Conservation (phyloP, 2,797 vertebrate genomes). For the Graptemys geographica region DNA sequence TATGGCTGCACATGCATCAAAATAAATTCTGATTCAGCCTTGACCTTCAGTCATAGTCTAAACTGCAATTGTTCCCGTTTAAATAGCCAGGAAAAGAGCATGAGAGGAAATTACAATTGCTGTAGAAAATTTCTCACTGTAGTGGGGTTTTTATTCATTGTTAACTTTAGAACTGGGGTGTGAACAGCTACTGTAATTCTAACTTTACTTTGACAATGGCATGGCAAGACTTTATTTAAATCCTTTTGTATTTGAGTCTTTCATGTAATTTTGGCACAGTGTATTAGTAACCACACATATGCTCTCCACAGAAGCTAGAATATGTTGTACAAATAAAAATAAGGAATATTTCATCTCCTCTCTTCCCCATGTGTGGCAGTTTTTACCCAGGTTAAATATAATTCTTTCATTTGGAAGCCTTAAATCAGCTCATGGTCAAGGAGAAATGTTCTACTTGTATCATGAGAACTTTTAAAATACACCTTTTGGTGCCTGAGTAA, state of each 20-base stretch:
- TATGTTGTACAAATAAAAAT: constrained; percentile 14
- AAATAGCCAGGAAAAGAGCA: constrained; percentile 37
- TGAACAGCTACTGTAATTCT: constrained; percentile 35
- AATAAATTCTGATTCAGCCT: constrained; percentile 60
- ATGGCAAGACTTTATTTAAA: constrained; percentile 13
- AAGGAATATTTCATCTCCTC: neutral
- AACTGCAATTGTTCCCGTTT: constrained; percentile 20
- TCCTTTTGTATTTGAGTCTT: neutral
- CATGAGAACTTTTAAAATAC: neutral
- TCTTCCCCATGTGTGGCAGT: constrained; percentile 30
- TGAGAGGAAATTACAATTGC: constrained; percentile 51
- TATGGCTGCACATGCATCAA: constrained; percentile 41
- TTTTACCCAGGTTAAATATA: constrained; percentile 37
- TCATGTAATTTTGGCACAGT: neutral
- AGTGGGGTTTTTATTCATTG: constrained; percentile 33
- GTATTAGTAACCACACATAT: neutral
- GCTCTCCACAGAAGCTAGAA: constrained; percentile 1
- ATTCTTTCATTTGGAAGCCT: constrained; percentile 36
- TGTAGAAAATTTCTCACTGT: constrained; percentile 10
- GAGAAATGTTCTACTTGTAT: neutral
- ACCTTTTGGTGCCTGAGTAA: neutral
- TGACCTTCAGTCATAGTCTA: constrained; percentile 44
- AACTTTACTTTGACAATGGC: constrained; percentile 8
- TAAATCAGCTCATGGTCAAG: constrained; percentile 25
- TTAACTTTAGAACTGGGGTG: constrained; percentile 50